Percentiles rank a stretch among this genome's conserved stretches.
phyloP scores from a whole-genome alignment of 2,113 vertebrate species.

The Proteles cristata region DNA sequence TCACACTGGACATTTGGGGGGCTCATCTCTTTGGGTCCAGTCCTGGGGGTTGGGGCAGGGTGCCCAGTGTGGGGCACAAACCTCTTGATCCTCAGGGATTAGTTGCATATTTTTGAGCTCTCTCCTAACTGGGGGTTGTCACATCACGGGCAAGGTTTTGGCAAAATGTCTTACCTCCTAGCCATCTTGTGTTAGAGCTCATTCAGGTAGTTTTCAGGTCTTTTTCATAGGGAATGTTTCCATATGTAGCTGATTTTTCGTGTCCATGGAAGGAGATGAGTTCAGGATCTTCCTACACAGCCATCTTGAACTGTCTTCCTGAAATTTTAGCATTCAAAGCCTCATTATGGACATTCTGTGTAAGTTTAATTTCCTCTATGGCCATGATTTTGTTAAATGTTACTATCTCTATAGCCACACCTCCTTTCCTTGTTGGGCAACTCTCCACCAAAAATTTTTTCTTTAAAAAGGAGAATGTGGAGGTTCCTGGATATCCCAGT shows the following conservation, averaged over 20 bases:
- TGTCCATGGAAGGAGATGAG: neutral
- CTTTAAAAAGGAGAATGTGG: neutral
- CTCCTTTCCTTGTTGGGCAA: neutral
- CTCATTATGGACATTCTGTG: constrained; percentile 86
- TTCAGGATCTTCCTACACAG: neutral
- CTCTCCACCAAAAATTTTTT: constrained; percentile 42
- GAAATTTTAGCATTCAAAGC: constrained; percentile 87
- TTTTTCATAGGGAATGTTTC: neutral
- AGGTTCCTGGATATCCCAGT: too few relatives aligned
- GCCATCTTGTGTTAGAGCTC: neutral
- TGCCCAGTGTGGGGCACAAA: neutral
- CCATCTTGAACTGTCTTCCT: constrained; percentile 76
- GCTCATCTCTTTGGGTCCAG: neutral
- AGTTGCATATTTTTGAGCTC: neutral
- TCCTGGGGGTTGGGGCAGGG: neutral
- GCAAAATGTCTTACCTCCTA: neutral
- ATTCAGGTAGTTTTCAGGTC: neutral
- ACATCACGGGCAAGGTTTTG: neutral
- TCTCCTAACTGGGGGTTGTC: neutral
- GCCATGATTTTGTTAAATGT: constrained; percentile 88
- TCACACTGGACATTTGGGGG: neutral
- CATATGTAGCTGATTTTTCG: neutral
- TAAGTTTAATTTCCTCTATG: constrained; percentile 87
- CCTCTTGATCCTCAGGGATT: neutral
- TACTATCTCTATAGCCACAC: constrained; percentile 75